A percentile compares a stretch with the other conserved stretches of the same genome.
Evolutionary conservation across 2,113 vertebrate species (phyloP).

Genomic region (Aramus guarauna): DNA sequence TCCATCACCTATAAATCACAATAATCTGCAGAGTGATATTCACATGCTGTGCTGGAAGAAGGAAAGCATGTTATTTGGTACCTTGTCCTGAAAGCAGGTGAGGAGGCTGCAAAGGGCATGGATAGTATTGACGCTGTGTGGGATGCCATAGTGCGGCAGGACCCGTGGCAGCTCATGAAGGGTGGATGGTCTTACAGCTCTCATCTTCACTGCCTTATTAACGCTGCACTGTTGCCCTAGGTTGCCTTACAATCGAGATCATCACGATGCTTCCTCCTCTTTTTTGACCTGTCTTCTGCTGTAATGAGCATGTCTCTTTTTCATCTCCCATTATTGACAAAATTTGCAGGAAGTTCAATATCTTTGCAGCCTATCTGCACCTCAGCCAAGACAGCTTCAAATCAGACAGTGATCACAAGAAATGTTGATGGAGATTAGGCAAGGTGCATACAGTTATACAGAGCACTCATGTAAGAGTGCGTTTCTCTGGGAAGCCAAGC

Average conservation of each 20-base stretch:
- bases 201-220: not conserved
- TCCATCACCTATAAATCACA: not conserved
- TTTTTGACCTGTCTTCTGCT: not conserved
- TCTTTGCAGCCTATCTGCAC: not conserved
- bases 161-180: not conserved
- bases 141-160: accelerated
- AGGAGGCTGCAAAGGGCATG: not conserved
- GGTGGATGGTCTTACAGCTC: not conserved
- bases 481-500: not conserved
- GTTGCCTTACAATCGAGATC: not conserved
- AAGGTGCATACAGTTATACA: not conserved
- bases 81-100: not conserved
- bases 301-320: not conserved
- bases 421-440: not conserved
- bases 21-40: not conserved
- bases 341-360: not conserved
- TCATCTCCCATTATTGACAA: not conserved
- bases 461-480: not conserved
- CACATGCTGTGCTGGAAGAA: not conserved
- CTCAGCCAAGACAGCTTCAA: not conserved
- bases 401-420: not conserved
- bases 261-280: not conserved
- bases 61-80: not conserved
- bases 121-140: not conserved
- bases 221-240: not conserved